Evolutionary conservation across 2,888 invertebrate genomes (phyloP).

Genomic region (Andrena hattorfiana): DNA sequence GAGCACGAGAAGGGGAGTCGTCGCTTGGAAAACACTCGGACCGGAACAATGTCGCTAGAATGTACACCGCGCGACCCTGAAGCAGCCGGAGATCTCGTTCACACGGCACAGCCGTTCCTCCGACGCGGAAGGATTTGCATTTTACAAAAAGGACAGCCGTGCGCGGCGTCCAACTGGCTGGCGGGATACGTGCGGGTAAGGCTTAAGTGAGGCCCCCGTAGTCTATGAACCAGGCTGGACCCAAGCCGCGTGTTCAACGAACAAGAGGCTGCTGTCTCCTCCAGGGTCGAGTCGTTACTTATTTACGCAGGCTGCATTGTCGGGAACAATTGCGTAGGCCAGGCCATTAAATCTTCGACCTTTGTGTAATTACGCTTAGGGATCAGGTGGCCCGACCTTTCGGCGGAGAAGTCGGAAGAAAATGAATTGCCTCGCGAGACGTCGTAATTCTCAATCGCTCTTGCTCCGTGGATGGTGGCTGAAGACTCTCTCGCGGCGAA

Average conservation of each 20-base stretch:
- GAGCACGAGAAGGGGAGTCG: constrained; percentile 13
- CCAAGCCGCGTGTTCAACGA: constrained; percentile 52
- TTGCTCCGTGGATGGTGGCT: not conserved
- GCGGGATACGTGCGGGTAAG: constrained; percentile 55
- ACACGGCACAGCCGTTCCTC: constrained; percentile 59
- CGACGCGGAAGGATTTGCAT: constrained; percentile 66
- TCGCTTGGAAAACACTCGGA: constrained; percentile 46
- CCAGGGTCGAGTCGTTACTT: constrained; percentile 70
- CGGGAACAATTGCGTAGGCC: constrained; percentile 70
- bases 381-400: constrained; percentile 64
- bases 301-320: constrained; percentile 68
- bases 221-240: constrained; percentile 62
- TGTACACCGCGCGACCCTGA: constrained; percentile 48
- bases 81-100: constrained; percentile 62
- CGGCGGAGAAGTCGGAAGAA: constrained; percentile 50
- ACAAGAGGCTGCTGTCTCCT: constrained; percentile 64
- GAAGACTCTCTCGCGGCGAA: not conserved
- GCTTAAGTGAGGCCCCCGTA: constrained; percentile 56
- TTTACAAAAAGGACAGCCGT: constrained; percentile 64
- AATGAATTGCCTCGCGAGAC: constrained; percentile 55
- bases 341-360: constrained; percentile 69
- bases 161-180: constrained; percentile 50
- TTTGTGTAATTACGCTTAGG: constrained; percentile 62
- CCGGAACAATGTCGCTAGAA: constrained; percentile 53
- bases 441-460: constrained; percentile 26